Percentiles rank a stretch among this genome's conserved stretches.
Evolutionary conservation across 2,888 invertebrate genomes (phyloP).

Genomic region (Cybosia mesomella): DNA sequence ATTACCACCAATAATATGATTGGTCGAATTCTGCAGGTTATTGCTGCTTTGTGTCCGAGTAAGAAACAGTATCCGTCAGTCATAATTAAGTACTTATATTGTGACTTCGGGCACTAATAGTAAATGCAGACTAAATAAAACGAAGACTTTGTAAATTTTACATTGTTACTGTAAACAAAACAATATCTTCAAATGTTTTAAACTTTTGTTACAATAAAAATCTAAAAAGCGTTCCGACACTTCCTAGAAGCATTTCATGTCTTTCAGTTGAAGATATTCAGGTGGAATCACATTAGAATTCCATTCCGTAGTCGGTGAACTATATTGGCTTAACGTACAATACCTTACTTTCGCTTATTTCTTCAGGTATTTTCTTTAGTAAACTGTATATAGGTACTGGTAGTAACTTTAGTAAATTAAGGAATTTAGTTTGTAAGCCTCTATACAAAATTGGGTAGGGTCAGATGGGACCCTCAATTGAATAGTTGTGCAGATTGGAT

Average conservation of each 20-base stretch:
- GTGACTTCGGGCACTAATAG: too few species aligned
- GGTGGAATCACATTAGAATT: slow-evolving; percentile 22
- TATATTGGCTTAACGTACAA: slow-evolving; percentile 19
- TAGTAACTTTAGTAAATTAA: slow-evolving; percentile 15
- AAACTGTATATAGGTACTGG: slow-evolving; percentile 7
- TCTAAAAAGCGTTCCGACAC: not conserved
- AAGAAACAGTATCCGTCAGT: too few species aligned
- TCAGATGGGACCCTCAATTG: not conserved
- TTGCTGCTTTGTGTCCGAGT: too few species aligned
- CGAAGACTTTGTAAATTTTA: too few species aligned
- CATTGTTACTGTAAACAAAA: too few species aligned
- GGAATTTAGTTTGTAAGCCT: slow-evolving; percentile 12
- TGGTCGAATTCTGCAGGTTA: too few species aligned
- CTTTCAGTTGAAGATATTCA: slow-evolving; percentile 12
- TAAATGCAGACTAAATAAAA: too few species aligned
- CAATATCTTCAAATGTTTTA: not conserved
- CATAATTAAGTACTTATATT: too few species aligned
- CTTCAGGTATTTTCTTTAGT: slow-evolving; percentile 19
- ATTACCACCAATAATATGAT: too few species aligned
- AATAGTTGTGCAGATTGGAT: slow-evolving; percentile 13
- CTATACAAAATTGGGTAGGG: slow-evolving; percentile 14
- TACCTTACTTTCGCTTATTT: slow-evolving; percentile 16
- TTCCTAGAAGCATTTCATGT: not conserved
- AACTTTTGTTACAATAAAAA: not conserved
- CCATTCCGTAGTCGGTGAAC: slow-evolving; percentile 21